These are phyloP conservation scores for Calonectris borealis DNA, from an alignment of 2,113 vertebrate species.

Conservation along the genomic window DNA sequence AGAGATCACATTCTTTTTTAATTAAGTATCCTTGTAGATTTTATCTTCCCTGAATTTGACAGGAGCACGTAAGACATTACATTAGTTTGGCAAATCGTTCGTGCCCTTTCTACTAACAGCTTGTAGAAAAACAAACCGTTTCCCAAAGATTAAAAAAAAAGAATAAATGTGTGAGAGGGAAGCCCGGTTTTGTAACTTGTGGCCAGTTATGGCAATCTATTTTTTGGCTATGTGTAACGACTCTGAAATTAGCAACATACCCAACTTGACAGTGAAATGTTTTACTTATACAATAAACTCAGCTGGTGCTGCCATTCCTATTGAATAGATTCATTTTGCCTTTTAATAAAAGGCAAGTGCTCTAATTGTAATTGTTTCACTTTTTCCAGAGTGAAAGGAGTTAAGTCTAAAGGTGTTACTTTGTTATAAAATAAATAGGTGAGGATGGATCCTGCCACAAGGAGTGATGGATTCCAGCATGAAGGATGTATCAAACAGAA, in stretches of 20 bases:
- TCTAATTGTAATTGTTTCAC: background rate
- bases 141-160: background rate
- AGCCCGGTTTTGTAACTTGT: background rate
- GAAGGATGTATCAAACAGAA: background rate
- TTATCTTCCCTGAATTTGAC: conserved; percentile 39
- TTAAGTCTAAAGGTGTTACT: background rate
- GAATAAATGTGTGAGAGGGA: background rate
- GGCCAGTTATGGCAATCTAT: background rate
- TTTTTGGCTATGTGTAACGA: background rate
- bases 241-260: background rate
- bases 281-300: background rate
- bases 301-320: background rate
- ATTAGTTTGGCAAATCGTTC: background rate
- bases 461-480: background rate
- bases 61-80: background rate
- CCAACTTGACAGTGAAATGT: background rate
- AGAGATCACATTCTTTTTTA: background rate
- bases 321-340: background rate
- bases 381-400: background rate
- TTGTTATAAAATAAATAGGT: background rate
- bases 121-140: background rate
- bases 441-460: background rate
- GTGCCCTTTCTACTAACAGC: background rate
- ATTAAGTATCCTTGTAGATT: conserved; percentile 48
- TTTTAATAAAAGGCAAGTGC: background rate